phyloP scores from a whole-genome alignment of 2,888 invertebrate genomes.

The Dryocosmus kuriphilus region DNA sequence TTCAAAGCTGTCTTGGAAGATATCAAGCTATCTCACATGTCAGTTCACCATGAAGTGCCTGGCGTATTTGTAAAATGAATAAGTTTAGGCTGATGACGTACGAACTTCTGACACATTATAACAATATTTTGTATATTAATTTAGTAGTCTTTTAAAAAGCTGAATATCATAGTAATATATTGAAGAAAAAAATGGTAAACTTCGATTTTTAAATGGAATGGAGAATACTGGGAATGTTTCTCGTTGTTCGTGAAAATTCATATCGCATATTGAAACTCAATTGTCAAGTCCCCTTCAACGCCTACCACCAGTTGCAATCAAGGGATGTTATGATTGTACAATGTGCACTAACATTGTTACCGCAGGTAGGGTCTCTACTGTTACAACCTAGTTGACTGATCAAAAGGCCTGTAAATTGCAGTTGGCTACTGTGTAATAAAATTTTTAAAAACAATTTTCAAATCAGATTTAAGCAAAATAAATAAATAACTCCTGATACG shows the following conservation, averaged over 20 bases:
- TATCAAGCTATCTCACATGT: constrained; percentile 59
- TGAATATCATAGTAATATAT: background rate
- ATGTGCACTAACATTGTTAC: no score
- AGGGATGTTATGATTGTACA: no score
- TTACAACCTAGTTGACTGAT: no score
- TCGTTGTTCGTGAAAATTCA: background rate
- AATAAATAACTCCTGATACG: no score
- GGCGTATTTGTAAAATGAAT: constrained; percentile 42
- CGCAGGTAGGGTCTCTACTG: no score
- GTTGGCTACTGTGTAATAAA: no score
- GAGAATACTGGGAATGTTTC: background rate
- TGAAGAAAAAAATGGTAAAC: background rate
- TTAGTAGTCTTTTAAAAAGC: background rate
- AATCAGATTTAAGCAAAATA: no score
- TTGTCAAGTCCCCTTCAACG: no score
- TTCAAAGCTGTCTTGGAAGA: constrained; percentile 67
- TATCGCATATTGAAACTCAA: background rate
- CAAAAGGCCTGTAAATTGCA: no score
- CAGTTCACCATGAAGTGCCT: constrained; percentile 50
- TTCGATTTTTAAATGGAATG: background rate
- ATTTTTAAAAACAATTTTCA: no score
- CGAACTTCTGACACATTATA: background rate
- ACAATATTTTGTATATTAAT: background rate
- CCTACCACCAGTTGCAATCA: no score
- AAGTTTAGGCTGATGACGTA: constrained; percentile 32